Evolutionary conservation across 2,888 invertebrate species (phyloP).

Genomic region (Brenthis ino): DNA sequence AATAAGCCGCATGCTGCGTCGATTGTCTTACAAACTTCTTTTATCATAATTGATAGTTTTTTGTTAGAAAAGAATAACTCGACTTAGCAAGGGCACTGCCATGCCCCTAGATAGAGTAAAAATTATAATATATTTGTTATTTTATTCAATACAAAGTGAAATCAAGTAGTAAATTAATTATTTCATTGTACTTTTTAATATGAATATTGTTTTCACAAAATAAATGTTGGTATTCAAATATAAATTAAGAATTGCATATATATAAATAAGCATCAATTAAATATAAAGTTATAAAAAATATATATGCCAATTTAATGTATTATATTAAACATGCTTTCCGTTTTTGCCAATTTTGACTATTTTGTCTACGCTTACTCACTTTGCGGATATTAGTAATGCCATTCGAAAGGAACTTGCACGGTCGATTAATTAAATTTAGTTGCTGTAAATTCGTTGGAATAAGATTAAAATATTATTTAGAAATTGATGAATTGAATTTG

Average conservation of each 20-base stretch:
- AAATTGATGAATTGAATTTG: not conserved
- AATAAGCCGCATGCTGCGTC: conserved; percentile 30
- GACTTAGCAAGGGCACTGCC: too few species aligned
- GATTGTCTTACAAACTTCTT: conserved; percentile 26
- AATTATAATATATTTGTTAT: too few species aligned
- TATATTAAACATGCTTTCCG: not conserved
- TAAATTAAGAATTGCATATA: too few species aligned
- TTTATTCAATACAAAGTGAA: too few species aligned
- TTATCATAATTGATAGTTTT: conserved; percentile 2
- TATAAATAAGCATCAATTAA: too few species aligned
- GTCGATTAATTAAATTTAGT: conserved; percentile 23
- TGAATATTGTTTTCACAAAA: too few species aligned
- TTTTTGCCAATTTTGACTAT: not conserved
- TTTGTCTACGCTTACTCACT: conserved; percentile 12
- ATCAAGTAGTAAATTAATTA: too few species aligned
- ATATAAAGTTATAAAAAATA: too few species aligned
- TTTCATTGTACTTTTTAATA: too few species aligned
- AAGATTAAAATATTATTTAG: conserved; percentile 20
- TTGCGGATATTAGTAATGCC: conserved; percentile 29
- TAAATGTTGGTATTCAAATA: too few species aligned
- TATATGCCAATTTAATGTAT: not conserved
- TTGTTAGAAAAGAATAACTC: too few species aligned
- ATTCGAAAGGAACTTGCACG: conserved; percentile 23
- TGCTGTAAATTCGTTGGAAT: conserved; percentile 23
- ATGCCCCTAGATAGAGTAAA: too few species aligned